Conservation (phyloP, 2,113 vertebrate species). For the Erpornis zantholeuca region DNA sequence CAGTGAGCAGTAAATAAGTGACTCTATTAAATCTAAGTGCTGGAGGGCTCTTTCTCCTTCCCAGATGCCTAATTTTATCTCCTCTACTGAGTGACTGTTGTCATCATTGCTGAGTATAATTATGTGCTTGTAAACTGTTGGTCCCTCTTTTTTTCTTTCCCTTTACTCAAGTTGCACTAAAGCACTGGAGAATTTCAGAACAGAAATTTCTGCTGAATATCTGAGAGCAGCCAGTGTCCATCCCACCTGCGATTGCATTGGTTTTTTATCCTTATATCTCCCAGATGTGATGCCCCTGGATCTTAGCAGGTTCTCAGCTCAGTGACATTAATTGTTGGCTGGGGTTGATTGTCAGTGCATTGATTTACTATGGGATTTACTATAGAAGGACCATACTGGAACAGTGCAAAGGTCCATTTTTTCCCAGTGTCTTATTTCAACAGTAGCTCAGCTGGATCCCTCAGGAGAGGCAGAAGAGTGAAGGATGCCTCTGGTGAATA, state of each 20-base stretch:
- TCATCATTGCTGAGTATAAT: not conserved
- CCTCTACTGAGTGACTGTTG: not conserved
- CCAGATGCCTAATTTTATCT: not conserved
- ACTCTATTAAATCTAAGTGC: not conserved
- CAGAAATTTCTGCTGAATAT: no score
- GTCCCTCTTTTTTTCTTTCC: not conserved
- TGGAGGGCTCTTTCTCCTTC: not conserved
- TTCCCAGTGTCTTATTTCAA: no score
- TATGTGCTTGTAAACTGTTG: not conserved
- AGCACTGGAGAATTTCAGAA: not conserved
- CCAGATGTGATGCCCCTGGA: not conserved
- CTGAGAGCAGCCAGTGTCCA: not conserved
- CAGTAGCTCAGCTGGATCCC: no score
- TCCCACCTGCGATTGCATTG: not conserved
- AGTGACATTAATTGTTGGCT: not conserved
- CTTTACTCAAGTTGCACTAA: not conserved
- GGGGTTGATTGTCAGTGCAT: not conserved
- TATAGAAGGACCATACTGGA: no score
- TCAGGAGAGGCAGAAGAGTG: no score
- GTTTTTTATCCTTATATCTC: not conserved
- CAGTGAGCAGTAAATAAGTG: not conserved
- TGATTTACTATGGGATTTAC: not conserved
- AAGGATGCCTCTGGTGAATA: no score
- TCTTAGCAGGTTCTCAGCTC: not conserved
- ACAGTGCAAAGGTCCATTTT: no score